Evolutionary conservation across 2,113 vertebrate genomes (phyloP).

Genomic region (Lophochroa leadbeateri): DNA sequence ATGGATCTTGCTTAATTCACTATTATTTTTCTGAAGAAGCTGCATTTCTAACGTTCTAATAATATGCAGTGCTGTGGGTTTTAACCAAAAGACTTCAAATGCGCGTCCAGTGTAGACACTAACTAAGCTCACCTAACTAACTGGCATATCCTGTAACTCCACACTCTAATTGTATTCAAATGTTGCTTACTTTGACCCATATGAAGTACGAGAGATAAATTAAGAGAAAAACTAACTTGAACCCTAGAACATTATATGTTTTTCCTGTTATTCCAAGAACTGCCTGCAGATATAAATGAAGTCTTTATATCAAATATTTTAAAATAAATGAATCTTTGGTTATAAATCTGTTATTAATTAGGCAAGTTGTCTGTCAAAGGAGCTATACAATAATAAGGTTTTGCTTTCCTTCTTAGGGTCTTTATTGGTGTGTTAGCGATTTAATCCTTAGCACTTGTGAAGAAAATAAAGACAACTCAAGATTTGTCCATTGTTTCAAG

Average conservation of each 20-base stretch:
- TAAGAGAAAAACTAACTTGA: background rate
- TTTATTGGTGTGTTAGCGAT: background rate
- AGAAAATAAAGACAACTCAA: background rate
- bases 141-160: background rate
- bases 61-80: background rate
- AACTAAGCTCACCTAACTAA: background rate
- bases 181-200: background rate
- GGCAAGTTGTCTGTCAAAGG: background rate
- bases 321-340: background rate
- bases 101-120: background rate
- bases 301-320: background rate
- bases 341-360: background rate
- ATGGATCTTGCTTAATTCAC: background rate
- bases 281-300: background rate
- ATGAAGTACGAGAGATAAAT: background rate
- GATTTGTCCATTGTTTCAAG: background rate
- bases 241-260: background rate
- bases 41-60: background rate
- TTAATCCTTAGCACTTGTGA: background rate
- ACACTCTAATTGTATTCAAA: background rate
- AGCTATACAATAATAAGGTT: background rate
- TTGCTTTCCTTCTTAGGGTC: background rate
- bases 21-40: background rate
- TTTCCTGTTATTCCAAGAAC: background rate
- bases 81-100: background rate